Evolutionary conservation across 2,888 invertebrate genomes (phyloP).

Genomic region (Amblyteles armatorius): DNA sequence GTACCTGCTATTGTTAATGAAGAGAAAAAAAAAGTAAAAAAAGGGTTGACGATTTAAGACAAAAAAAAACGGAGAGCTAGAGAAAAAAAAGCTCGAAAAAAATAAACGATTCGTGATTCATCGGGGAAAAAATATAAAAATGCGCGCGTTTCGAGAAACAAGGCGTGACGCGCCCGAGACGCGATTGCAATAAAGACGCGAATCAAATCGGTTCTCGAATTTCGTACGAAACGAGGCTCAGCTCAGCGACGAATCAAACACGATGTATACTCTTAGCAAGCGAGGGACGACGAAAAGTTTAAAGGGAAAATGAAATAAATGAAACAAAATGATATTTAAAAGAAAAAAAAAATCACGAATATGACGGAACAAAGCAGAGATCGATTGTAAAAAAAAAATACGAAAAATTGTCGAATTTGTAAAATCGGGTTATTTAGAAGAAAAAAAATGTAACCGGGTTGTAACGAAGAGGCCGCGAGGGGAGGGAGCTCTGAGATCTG

Average conservation of each 20-base stretch:
- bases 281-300: slow-evolving; percentile 45
- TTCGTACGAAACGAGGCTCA: slow-evolving; percentile 76
- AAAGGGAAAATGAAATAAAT: slow-evolving; percentile 49
- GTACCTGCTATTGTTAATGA: slow-evolving; percentile 85
- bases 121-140: slow-evolving; percentile 22
- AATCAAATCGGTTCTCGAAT: slow-evolving; percentile 81
- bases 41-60: slow-evolving; percentile 47
- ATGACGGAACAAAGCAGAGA: slow-evolving; percentile 35
- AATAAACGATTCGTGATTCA: neutral
- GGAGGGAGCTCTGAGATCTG: slow-evolving; percentile 45
- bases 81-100: slow-evolving; percentile 6
- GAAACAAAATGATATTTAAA: slow-evolving; percentile 26
- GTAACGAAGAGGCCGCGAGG: neutral
- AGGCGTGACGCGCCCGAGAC: slow-evolving; percentile 49
- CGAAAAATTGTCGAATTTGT: slow-evolving; percentile 3
- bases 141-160: neutral
- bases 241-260: slow-evolving; percentile 82
- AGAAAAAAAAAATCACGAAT: slow-evolving; percentile 44
- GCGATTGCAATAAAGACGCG: slow-evolving; percentile 77
- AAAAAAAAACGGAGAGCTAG: slow-evolving; percentile 44
- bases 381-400: slow-evolving; percentile 33
- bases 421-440: neutral
- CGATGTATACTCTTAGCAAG: slow-evolving; percentile 74
- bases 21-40: slow-evolving; percentile 58
- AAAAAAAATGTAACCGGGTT: slow-evolving; percentile 10